Evolutionary conservation across 2,113 vertebrate genomes (phyloP), one percentile per base, ranked within the genome.

Genomic region (Dasypus novemcinctus): DNA sequence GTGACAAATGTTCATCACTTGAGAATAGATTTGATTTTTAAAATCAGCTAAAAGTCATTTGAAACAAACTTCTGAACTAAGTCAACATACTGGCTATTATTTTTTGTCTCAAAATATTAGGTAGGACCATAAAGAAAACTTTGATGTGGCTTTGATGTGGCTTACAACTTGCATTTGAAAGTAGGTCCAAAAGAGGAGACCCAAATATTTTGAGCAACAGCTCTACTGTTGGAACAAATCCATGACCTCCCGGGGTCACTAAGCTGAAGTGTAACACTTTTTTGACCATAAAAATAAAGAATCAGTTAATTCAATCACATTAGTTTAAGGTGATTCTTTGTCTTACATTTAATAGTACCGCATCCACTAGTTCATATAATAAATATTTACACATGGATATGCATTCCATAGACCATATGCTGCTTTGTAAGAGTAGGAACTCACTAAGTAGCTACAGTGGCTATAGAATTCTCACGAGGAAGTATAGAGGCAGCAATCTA

Each of bases 121-220:
- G 5, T 18, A 82, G 17, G 31, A 59, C 15, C 52, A 88, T 68
- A 89, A 72, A n/a, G n/a, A n/a, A n/a, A n/a, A n/a, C n/a, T 86
- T 81, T 41, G 88, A 41, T 54, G n/a, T 82, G 80, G n/a, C 9
- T 86, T 81, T 41, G 88, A 41, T 54, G n/a, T 82, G 80, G n/a
- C 9, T 92, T 87, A 83, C 68, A 90, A 54, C 79, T 71, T 54
- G n/a, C 21, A 94, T 95, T 69, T 52, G 41, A 83, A 94, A 90
- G 41, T 7, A 79, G 29, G 86, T 92, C 63, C n/a, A 90, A 57
- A 93, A 90, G 54, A 76, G 38, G 46, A 90, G 29, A 76, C 5
- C 14, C 29, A 74, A 85, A 41, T 88, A 12, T 93, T 95, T 83
- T 74, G n/a, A 84, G 82, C 66, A 57, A 75, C 18, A 88, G n/a